Evolutionary conservation across 2,888 invertebrate genomes (phyloP), one percentile per base, ranked within the genome.

Genomic region (Willowsia nigromaculata): DNA sequence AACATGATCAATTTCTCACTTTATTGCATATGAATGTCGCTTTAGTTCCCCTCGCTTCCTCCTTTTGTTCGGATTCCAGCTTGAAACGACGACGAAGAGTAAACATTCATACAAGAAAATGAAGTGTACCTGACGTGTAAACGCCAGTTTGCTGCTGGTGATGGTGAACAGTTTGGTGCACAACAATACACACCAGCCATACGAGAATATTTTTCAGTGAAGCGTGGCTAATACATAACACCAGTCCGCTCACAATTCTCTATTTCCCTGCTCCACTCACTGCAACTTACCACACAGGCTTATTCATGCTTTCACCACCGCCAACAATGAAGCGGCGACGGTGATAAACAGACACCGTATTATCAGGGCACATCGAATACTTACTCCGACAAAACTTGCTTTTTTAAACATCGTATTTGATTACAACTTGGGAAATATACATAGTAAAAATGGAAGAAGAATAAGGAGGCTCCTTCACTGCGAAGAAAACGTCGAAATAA

Each of bases 1-100:
- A 91, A 90, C 85, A 89, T 85, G 91, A 91, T 91, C 91, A 91
- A 91, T 91, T 91, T 90, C 86, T 90, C 90, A 86, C 89, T 91
- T 91, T 91, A 91, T 91, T 91, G 89, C 91, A 89, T 90, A 90
- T 91, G 91, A 91, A 91, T 90, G 87, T 90, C 76, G 50, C 65
- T 62, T 89, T 89, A 80, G 84, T 84, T 89, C 87, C 84, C 89
- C 86, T 83, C 71, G 71, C 78, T 81, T 85, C 85, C 71, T 68
- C 59, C 83, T 80, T 84, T 80, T 84, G 84, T 89, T 82, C 43
- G 50, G 43, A 71, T 89, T 82, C 85, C 78, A 47, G 50, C 47
- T n/a, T 81, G 83, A 68, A 89, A 80, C 71, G 85, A 89, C 80
- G 80, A 80, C 53, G 47, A 80, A 33, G 56, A 56, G 85, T 80